phyloP scores from a whole-genome alignment of 2,797 vertebrate genomes.

The Catharus ustulatus region DNA sequence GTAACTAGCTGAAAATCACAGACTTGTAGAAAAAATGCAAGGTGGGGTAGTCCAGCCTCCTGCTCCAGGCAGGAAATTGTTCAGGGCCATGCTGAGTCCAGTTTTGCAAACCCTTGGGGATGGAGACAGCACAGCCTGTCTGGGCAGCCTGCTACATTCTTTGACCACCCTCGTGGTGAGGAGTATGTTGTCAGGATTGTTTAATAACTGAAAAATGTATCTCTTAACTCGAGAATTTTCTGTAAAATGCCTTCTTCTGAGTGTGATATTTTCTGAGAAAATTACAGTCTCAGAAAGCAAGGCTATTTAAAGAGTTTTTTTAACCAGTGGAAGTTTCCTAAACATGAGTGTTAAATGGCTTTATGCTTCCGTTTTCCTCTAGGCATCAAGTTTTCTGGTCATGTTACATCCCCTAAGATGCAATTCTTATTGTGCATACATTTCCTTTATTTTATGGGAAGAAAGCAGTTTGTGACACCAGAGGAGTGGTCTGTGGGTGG shows the following conservation, averaged over 20 bases:
- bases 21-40: background rate
- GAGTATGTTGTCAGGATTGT: background rate
- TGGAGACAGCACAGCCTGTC: background rate
- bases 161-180: background rate
- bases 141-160: background rate
- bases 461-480: background rate
- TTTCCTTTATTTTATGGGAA: background rate
- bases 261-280: background rate
- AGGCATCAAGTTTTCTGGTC: background rate
- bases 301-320: background rate
- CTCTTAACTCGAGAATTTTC: background rate
- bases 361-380: background rate
- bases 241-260: background rate
- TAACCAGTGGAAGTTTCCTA: background rate
- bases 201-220: constrained; percentile 33
- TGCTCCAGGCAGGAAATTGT: background rate
- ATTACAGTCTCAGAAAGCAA: background rate
- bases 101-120: background rate
- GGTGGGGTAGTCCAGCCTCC: background rate
- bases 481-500: background rate
- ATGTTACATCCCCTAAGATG: background rate
- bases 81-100: background rate
- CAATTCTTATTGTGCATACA: background rate
- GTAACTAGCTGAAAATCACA: constrained; percentile 8
- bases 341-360: background rate